These are phyloP conservation scores for Metallyticus violacea DNA, from an alignment of 2,888 invertebrate genomes.

Conservation along the genomic window DNA sequence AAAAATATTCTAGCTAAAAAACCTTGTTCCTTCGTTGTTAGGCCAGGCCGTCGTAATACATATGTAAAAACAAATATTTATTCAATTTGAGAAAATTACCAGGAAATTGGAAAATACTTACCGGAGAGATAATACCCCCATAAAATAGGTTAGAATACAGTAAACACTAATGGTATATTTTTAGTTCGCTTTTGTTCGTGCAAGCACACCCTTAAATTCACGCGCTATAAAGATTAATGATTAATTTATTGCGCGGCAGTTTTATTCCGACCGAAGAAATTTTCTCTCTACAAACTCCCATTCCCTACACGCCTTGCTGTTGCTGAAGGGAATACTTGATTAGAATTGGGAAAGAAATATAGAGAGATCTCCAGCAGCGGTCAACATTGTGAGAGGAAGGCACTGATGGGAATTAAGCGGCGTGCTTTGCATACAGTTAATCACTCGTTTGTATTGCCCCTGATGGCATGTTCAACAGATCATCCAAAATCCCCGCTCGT, in stretches of 20 bases:
- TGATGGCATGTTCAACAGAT: neutral
- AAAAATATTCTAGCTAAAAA: no score
- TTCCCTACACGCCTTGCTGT: no score
- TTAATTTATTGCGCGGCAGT: no score
- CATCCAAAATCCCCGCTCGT: neutral
- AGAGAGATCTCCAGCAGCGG: neutral
- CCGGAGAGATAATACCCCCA: no score
- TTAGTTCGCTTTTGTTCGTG: neutral
- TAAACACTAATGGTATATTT: neutral
- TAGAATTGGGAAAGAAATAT: neutral
- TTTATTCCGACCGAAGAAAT: neutral
- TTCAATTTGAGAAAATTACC: no score
- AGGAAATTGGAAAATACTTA: no score
- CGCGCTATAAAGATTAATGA: neutral
- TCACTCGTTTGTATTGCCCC: neutral
- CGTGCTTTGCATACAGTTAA: neutral
- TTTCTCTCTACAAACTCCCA: neutral
- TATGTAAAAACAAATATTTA: no score
- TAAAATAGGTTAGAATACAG: no score
- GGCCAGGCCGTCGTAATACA: no score
- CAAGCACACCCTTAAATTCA: no score
- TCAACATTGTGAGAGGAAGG: neutral
- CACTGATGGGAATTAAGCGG: neutral
- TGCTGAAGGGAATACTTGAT: neutral
- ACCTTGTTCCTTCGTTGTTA: no score